Conservation (phyloP, 1,140 invertebrate genomes). For the Orchestia grillus region DNA sequence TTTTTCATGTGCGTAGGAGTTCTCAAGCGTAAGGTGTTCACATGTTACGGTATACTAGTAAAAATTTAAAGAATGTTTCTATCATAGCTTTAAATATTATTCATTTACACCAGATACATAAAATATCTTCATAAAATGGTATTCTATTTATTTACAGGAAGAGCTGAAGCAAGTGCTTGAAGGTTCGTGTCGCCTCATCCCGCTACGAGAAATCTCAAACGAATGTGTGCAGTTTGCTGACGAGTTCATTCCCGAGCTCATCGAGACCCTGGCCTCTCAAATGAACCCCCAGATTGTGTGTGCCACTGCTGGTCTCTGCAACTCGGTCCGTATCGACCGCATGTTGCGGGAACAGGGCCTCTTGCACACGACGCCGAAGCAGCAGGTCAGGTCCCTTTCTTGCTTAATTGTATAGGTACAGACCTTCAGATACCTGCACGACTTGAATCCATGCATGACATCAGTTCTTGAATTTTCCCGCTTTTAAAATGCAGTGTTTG, state of each 20-base stretch:
- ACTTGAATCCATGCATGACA: not conserved
- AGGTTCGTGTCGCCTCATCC: slow-evolving; percentile 87
- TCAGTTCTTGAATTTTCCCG: too few species aligned
- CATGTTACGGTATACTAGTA: too few species aligned
- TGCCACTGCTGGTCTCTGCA: slow-evolving; percentile 89
- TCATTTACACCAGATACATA: too few species aligned
- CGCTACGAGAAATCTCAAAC: slow-evolving; percentile 80
- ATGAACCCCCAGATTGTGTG: slow-evolving; percentile 90
- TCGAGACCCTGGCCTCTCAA: slow-evolving; percentile 87
- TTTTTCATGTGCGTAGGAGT: too few species aligned
- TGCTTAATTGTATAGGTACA: not conserved
- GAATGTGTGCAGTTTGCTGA: slow-evolving; percentile 87
- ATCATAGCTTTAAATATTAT: too few species aligned
- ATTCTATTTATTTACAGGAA: slow-evolving; percentile 74
- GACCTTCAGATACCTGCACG: not conserved
- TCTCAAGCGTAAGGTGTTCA: too few species aligned
- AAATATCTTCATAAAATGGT: too few species aligned
- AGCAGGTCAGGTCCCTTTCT: not conserved
- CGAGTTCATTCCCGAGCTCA: slow-evolving; percentile 87
- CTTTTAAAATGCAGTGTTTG: too few species aligned
- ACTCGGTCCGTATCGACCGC: slow-evolving; percentile 80
- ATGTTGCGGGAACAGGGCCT: slow-evolving; percentile 74
- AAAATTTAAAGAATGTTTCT: too few species aligned
- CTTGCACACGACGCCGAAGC: not conserved
- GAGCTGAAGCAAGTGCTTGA: slow-evolving; percentile 90